phyloP scores from a whole-genome alignment of 2,888 invertebrate genomes.

The Resseliella maxima region DNA sequence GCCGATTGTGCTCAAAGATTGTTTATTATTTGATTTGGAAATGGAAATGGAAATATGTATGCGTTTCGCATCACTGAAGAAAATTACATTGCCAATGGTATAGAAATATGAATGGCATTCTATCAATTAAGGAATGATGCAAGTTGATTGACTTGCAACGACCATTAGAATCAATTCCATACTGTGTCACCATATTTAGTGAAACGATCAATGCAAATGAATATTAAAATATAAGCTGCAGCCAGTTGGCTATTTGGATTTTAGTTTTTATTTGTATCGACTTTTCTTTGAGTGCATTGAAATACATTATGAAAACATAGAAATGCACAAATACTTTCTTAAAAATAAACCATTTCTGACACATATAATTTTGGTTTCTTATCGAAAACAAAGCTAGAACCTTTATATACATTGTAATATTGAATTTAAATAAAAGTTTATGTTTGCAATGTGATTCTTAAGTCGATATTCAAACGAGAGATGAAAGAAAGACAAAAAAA shows the following conservation, averaged over 20 bases:
- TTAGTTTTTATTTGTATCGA: neutral
- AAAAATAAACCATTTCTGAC: no score
- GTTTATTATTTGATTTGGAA: conserved; percentile 44
- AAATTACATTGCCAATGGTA: no score
- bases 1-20: neutral
- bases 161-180: conserved; percentile 2
- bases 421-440: neutral
- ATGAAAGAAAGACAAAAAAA: no score
- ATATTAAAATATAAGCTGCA: neutral
- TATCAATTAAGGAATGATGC: neutral
- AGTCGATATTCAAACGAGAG: no score
- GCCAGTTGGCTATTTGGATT: neutral
- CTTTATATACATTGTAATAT: neutral
- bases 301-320: neutral
- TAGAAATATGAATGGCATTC: neutral
- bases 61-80: neutral
- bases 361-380: no score
- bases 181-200: neutral
- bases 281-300: neutral
- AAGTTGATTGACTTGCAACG: conserved; percentile 46
- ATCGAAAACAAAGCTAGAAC: no score
- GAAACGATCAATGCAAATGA: conserved; percentile 3
- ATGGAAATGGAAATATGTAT: neutral
- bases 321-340: conserved; percentile 8
- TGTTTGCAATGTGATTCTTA: neutral